Percentiles rank a stretch among this genome's conserved stretches.
Evolutionary conservation across 2,113 vertebrate genomes (phyloP).

Genomic region (Lamprologus speciosus): DNA sequence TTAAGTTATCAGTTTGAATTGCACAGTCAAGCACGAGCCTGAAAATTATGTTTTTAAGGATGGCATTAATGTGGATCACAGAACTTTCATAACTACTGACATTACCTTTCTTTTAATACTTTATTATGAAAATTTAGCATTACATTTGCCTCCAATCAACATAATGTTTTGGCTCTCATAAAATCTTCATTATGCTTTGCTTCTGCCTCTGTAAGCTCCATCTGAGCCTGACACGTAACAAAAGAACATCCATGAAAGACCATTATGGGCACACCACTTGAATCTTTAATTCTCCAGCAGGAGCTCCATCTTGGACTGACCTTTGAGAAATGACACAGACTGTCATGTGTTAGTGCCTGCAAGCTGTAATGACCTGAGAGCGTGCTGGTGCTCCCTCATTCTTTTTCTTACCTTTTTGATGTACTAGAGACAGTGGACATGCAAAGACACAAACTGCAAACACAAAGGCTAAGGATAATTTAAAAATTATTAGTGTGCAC

Average conservation of each 20-base stretch:
- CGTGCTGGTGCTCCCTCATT: not conserved
- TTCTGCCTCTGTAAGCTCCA: not conserved
- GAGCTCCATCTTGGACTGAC: conserved; percentile 27
- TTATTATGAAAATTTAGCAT: not conserved
- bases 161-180: not conserved
- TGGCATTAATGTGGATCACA: not conserved
- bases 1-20: not conserved
- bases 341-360: conserved; percentile 12
- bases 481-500: not conserved
- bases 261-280: not conserved
- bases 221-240: not conserved
- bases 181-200: not conserved
- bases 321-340: conserved; percentile 33
- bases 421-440: not conserved
- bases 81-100: not conserved
- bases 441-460: not conserved
- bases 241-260: not conserved
- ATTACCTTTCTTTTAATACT: not conserved
- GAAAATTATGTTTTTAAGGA: not conserved
- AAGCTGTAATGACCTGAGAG: conserved; percentile 5
- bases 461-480: not conserved
- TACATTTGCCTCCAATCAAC: not conserved
- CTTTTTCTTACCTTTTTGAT: not conserved
- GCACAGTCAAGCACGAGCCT: not conserved
- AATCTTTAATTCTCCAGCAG: conserved; percentile 10